phyloP scores from a whole-genome alignment of 2,888 invertebrate genomes.

The Seira musarum region DNA sequence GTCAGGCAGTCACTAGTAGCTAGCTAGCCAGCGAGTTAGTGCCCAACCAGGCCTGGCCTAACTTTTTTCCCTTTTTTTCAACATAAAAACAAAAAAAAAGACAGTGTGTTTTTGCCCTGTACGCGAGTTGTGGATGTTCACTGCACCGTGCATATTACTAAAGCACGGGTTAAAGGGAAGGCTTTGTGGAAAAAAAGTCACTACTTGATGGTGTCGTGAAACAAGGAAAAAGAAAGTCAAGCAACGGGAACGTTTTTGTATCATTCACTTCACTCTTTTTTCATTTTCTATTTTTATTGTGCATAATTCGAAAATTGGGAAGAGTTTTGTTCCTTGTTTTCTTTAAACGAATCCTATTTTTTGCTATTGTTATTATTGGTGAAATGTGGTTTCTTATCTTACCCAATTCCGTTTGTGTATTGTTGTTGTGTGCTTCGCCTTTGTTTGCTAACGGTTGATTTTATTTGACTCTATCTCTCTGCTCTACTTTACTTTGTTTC shows the following conservation, averaged over 20 bases:
- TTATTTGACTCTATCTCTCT: no score
- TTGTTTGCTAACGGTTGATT: not conserved
- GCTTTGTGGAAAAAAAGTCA: not conserved
- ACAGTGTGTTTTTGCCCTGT: not conserved
- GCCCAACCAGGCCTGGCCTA: conserved; percentile 48
- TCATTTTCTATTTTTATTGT: not conserved
- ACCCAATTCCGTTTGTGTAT: not conserved
- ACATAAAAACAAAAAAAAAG: not conserved
- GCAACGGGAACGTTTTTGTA: not conserved
- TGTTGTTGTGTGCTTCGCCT: not conserved
- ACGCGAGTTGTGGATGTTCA: no score
- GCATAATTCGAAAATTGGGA: not conserved
- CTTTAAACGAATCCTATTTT: not conserved
- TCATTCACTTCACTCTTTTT: not conserved
- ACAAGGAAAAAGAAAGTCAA: not conserved
- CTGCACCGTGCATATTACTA: not conserved
- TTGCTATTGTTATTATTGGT: not conserved
- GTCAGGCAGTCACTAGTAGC: conserved; percentile 53
- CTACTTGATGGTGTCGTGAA: no score
- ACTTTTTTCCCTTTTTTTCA: conserved; percentile 5
- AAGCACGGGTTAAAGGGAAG: not conserved
- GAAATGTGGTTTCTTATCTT: not conserved
- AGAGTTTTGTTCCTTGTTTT: not conserved
- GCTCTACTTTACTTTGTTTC: no score
- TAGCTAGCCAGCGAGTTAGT: conserved; percentile 45